These are phyloP conservation scores for Scopus umbretta DNA, from an alignment of 2,113 vertebrate species.

Conservation along the genomic window DNA sequence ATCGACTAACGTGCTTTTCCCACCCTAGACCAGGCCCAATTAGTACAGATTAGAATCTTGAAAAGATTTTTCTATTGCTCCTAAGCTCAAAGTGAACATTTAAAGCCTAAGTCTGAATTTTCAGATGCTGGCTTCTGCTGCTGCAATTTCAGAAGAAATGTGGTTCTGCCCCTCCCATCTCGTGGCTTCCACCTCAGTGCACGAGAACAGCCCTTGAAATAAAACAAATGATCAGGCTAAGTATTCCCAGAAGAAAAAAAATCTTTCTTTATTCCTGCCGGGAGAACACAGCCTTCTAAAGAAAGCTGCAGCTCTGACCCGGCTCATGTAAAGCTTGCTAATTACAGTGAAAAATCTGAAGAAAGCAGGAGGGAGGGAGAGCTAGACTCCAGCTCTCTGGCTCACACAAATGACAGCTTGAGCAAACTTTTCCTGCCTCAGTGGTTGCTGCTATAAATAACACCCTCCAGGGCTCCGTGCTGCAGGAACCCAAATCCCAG, in stretches of 20 bases:
- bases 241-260: background rate
- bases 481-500: constrained; percentile 18
- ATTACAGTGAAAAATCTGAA: constrained; percentile 24
- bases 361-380: background rate
- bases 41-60: background rate
- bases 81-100: background rate
- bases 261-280: background rate
- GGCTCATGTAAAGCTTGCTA: background rate
- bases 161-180: background rate
- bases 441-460: constrained; percentile 62
- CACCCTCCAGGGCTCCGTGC: background rate
- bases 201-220: background rate
- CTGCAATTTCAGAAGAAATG: background rate
- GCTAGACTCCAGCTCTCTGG: background rate
- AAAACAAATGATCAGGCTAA: background rate
- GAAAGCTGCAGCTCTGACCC: background rate
- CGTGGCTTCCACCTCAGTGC: background rate
- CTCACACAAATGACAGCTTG: constrained; percentile 20
- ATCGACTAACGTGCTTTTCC: background rate
- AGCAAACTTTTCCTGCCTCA: constrained; percentile 39
- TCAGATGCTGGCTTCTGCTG: background rate
- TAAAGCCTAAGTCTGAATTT: background rate
- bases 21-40: background rate
- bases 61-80: background rate
- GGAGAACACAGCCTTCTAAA: background rate